phyloP scores from a whole-genome alignment of 2,113 vertebrate genomes.

The Chitala chitala region DNA sequence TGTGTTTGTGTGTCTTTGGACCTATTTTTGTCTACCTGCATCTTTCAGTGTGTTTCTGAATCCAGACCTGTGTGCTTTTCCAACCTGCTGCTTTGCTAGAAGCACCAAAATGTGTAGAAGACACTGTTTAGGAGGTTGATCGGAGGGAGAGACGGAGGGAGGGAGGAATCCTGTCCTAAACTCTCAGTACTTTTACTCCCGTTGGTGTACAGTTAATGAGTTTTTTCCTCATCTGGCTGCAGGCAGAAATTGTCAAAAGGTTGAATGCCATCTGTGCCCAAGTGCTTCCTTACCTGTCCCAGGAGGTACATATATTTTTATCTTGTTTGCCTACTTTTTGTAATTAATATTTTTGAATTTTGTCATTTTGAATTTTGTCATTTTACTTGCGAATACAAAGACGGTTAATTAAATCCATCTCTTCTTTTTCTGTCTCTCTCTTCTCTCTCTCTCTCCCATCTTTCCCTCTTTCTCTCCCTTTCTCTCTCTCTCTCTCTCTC shows the following conservation, averaged over 20 bases:
- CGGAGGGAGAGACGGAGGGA: too few relatives aligned
- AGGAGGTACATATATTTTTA: slow-evolving; percentile 78
- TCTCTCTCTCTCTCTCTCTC: too few relatives aligned
- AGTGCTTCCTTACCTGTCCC: slow-evolving; percentile 93
- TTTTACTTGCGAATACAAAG: background rate
- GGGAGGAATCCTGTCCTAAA: too few relatives aligned
- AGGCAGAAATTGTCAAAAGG: slow-evolving; percentile 97
- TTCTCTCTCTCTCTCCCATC: too few relatives aligned
- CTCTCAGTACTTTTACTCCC: too few relatives aligned
- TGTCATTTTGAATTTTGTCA: background rate
- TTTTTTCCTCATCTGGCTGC: background rate
- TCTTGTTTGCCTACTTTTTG: background rate
- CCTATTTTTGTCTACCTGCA: too few relatives aligned
- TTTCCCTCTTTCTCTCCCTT: too few relatives aligned
- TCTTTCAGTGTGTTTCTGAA: too few relatives aligned
- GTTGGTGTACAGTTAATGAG: background rate
- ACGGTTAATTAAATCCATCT: background rate
- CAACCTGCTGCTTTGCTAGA: background rate
- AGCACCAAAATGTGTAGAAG: background rate
- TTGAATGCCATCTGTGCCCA: slow-evolving; percentile 95
- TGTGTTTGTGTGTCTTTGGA: too few relatives aligned
- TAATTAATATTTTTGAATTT: background rate
- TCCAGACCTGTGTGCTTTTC: background rate
- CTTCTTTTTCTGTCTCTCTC: slow-evolving; percentile 36
- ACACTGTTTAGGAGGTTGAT: too few relatives aligned